phyloP scores from a whole-genome alignment of 2,888 invertebrate species.

The Mimachlamys varia region DNA sequence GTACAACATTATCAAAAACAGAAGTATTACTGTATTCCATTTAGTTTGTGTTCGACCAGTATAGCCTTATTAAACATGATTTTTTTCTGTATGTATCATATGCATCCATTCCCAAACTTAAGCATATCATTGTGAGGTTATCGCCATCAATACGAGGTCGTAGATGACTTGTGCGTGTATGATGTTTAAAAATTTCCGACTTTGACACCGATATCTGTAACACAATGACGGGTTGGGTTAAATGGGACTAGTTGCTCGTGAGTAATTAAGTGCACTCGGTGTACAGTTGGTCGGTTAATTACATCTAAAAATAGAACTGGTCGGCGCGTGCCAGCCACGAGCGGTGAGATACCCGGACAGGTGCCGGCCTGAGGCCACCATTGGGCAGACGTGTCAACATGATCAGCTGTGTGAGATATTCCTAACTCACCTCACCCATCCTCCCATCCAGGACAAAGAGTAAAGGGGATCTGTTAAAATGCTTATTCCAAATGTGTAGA shows the following conservation, averaged over 20 bases:
- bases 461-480: neutral
- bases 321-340: slow-evolving; percentile 22
- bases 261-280: slow-evolving; percentile 27
- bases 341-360: slow-evolving; percentile 36
- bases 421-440: neutral
- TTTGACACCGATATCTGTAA: neutral
- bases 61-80: no score
- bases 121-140: no score
- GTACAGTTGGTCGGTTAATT: slow-evolving; percentile 29
- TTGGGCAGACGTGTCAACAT: neutral
- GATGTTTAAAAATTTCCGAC: no score
- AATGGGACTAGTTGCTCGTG: neutral
- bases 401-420: neutral
- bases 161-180: no score
- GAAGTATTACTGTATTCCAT: no score
- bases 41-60: no score
- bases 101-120: no score
- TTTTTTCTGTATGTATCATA: no score
- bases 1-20: no score
- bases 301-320: slow-evolving; percentile 11
- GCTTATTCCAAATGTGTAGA: neutral
- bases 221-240: neutral
- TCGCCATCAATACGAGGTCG: no score
- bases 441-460: neutral
- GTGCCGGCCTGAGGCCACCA: neutral